Percentiles rank a stretch among this genome's conserved stretches.
These are phyloP conservation scores for Chydorus sphaericus DNA, from an alignment of 2,888 invertebrate species.

Conservation along the genomic window DNA sequence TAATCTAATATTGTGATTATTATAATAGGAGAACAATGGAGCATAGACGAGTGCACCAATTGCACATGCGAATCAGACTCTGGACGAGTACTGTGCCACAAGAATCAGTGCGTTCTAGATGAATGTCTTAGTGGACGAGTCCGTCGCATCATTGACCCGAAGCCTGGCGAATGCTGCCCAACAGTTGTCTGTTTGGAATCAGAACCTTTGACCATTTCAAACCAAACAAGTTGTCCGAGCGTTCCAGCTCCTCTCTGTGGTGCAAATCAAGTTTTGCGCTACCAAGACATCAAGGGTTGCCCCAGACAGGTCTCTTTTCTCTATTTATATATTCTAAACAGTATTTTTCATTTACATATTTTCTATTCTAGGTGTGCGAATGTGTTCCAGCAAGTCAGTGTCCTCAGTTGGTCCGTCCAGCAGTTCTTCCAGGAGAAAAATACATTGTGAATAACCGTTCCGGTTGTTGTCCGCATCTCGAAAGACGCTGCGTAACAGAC, in stretches of 20 bases:
- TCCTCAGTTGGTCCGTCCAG: conserved; percentile 30
- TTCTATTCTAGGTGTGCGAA: conserved; percentile 34
- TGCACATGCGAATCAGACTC: conserved; percentile 44
- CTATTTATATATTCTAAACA: conserved; percentile 25
- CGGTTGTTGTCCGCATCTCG: conserved; percentile 55
- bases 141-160: conserved; percentile 34
- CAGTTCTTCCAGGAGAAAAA: conserved; percentile 46
- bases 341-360: background rate
- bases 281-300: conserved; percentile 48
- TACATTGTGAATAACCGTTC: conserved; percentile 38
- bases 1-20: background rate
- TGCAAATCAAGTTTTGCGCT: conserved; percentile 48
- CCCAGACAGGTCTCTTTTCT: conserved; percentile 55
- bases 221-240: conserved; percentile 29
- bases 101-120: conserved; percentile 33
- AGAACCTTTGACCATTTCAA: background rate
- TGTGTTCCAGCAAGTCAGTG: conserved; percentile 59
- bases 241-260: conserved; percentile 53
- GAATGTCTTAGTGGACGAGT: background rate
- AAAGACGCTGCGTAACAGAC: conserved; percentile 43
- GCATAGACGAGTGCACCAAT: conserved; percentile 51
- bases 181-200: conserved; percentile 32
- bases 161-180: conserved; percentile 50
- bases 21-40: conserved; percentile 45
- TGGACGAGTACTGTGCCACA: conserved; percentile 42